Evolutionary conservation across 2,113 vertebrate genomes (phyloP), one percentile per base, ranked within the genome.

Genomic region (Chascanopsetta lugubris): DNA sequence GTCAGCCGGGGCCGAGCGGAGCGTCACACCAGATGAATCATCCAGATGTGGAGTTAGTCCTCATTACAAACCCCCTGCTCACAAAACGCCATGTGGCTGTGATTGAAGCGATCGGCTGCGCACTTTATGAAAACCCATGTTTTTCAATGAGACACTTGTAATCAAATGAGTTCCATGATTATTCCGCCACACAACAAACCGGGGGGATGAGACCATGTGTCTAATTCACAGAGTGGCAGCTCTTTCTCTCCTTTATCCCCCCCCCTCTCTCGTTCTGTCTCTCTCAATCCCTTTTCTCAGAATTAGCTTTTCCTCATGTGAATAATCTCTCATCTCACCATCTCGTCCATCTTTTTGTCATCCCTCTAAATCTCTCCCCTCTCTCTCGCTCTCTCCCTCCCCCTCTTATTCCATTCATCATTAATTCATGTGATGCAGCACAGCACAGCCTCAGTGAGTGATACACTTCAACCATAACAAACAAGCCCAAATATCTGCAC

Each of bases 401-500:
- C 66, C 25, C 73, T 69, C 61, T 43, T 22, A 66, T 64, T 65
- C 51, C 49, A 18, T 62, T 91, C 87, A 89, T 90, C 84, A 88
- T 89, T 88, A 86, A 91, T 83, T 87, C 79, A 89, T 88, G 83
- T 6, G n/a, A 82, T 87, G 84, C 82, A 79, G 82, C 62, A 34
- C 62, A 43, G 86, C 69, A 78, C 54, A 77, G 82, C 69, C 63
- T 83, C 68, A 36, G 72, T 82, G 85, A 90, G 81, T 84, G 88
- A 89, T 87, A 80, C 76, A 88, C 81, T 91, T 88, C 87, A 90
- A 80, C 83, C 85, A 87, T 82, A 83, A 89, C 82, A 89, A 89
- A 88, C 80, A 85, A 83, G 80, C 69, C 55, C 75, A 87, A 78
- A 88, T 80, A 75, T 88, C 80, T 72, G 74, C 58, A 65, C 82